Conservation (phyloP, 2,888 invertebrate species). For the Ptychoptera contaminata region DNA sequence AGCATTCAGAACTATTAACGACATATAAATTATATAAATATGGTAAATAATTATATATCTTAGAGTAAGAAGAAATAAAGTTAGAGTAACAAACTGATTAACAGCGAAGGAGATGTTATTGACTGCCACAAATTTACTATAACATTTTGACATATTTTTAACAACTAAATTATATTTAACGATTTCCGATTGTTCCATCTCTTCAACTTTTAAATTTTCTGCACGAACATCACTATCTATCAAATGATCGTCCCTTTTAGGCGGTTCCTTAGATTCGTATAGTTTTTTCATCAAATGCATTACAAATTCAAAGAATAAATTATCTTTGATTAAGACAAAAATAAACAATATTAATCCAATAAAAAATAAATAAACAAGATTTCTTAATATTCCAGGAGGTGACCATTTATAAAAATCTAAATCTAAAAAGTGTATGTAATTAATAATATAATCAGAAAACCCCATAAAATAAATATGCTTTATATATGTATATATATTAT, state of each 20-base stretch:
- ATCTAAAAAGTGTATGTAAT: background rate
- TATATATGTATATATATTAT: too few relatives aligned
- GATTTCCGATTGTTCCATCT: conserved; percentile 26
- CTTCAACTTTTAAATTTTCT: conserved; percentile 35
- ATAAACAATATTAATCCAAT: conserved; percentile 39
- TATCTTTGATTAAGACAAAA: conserved; percentile 46
- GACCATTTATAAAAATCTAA: conserved; percentile 40
- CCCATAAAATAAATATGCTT: too few relatives aligned
- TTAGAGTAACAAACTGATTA: conserved; percentile 19
- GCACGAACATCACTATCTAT: conserved; percentile 34
- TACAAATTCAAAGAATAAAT: conserved; percentile 27
- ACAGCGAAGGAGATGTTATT: conserved; percentile 49
- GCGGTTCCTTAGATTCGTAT: background rate
- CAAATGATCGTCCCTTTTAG: background rate
- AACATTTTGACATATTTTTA: conserved; percentile 56
- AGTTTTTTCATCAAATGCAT: conserved; percentile 3
- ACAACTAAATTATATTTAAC: conserved; percentile 39
- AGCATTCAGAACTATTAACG: conserved; percentile 50
- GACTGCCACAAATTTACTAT: conserved; percentile 59
- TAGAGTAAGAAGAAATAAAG: conserved; percentile 3
- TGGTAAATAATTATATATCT: too few relatives aligned
- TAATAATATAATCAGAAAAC: too few relatives aligned
- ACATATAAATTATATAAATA: conserved; percentile 11
- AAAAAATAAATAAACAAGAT: conserved; percentile 38
- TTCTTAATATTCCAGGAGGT: conserved; percentile 48